Conservation (phyloP, 2,888 invertebrate genomes). For the Rambutsinella grinnellia region DNA sequence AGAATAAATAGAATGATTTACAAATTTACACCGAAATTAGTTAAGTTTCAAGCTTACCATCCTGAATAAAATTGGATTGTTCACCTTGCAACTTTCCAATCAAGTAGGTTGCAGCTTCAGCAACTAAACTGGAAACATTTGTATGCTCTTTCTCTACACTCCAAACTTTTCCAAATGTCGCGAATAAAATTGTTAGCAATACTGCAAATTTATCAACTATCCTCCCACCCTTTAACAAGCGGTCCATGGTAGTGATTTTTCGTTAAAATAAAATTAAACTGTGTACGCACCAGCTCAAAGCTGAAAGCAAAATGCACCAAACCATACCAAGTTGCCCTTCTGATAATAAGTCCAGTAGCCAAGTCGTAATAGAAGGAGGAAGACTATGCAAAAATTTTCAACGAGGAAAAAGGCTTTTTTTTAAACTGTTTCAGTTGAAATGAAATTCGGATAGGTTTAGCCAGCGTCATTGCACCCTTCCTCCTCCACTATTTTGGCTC, state of each 20-base stretch:
- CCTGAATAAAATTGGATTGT: not conserved
- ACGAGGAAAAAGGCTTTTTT: too few species aligned
- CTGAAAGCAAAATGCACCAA: not conserved
- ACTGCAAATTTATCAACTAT: not conserved
- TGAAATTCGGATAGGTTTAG: too few species aligned
- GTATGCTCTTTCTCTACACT: not conserved
- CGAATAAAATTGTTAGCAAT: not conserved
- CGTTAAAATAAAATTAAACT: too few species aligned
- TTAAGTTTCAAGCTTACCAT: conserved; percentile 7
- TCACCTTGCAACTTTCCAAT: conserved; percentile 18
- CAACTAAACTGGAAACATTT: conserved; percentile 7
- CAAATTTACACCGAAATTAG: too few species aligned
- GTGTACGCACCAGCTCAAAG: not conserved
- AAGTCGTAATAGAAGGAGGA: too few species aligned
- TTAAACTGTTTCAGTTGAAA: too few species aligned
- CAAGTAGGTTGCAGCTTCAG: conserved; percentile 13
- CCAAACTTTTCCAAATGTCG: not conserved
- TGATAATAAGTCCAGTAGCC: not conserved
- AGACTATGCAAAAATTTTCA: too few species aligned
- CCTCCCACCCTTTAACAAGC: too few species aligned
- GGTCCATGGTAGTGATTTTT: too few species aligned
- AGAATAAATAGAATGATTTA: not conserved
- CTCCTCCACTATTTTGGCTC: not conserved
- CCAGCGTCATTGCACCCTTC: too few species aligned
- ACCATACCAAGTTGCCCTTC: not conserved